Conservation (phyloP, 2,113 vertebrate species). For the Mormyrus iriodes region DNA sequence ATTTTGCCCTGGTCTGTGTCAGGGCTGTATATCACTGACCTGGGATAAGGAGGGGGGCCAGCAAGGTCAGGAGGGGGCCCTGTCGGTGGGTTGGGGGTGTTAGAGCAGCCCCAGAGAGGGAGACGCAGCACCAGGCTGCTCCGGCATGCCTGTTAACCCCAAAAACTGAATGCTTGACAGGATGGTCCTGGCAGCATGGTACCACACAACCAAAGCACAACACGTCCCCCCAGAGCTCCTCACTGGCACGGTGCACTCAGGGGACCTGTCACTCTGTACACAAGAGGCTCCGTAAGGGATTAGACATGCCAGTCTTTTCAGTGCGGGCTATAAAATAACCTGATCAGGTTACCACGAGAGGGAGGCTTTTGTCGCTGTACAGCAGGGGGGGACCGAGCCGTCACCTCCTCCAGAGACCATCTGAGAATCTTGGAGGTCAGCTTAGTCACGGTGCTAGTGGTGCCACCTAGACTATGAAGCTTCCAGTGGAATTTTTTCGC, state of each 20-base stretch:
- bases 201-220: not conserved
- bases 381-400: too few species aligned
- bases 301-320: slow-evolving; percentile 7
- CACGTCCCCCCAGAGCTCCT: not conserved
- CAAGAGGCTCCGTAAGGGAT: slow-evolving; percentile 1
- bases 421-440: not conserved
- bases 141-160: not conserved
- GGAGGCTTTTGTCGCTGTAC: not conserved
- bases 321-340: not conserved
- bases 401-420: not conserved
- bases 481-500: not conserved
- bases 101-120: not conserved
- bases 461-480: not conserved
- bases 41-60: not conserved
- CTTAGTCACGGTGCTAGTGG: not conserved
- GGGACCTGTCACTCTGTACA: not conserved
- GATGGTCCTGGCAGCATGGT: not conserved
- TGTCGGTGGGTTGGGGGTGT: not conserved
- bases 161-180: not conserved
- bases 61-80: not conserved
- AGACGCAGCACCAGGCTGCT: not conserved
- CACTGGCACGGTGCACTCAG: not conserved
- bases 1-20: not conserved
- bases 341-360: not conserved
- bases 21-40: slow-evolving; percentile 4